Conservation (phyloP, 2,113 vertebrate species). For the Guaruba guarouba region DNA sequence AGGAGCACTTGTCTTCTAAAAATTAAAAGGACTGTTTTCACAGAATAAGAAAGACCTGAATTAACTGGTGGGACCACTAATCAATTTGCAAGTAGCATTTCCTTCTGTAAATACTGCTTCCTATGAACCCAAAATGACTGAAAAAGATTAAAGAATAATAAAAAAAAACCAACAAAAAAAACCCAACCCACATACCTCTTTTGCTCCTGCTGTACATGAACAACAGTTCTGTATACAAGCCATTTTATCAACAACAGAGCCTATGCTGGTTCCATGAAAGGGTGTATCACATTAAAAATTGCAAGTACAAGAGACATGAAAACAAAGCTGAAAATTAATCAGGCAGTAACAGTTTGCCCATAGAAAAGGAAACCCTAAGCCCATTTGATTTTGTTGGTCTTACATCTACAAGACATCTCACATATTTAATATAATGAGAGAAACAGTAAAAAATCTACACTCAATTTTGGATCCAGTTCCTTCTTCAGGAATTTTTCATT, state of each 20-base stretch:
- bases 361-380: not conserved
- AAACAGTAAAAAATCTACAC: not conserved
- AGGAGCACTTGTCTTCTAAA: not conserved
- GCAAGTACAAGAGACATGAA: not conserved
- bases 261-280: not conserved
- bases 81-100: not conserved
- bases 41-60: not conserved
- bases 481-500: not conserved
- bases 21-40: not conserved
- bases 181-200: not conserved
- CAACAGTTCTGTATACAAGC: not conserved
- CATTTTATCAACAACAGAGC: not conserved
- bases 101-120: not conserved
- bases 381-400: not conserved
- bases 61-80: not conserved
- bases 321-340: not conserved
- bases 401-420: not conserved
- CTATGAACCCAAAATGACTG: not conserved
- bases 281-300: not conserved
- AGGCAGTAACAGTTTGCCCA: not conserved
- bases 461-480: not conserved
- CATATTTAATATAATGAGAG: not conserved
- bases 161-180: not conserved
- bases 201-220: not conserved
- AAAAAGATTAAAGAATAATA: not conserved